These are phyloP conservation scores for Acanthornis magna DNA, from an alignment of 2,797 vertebrate genomes.

Conservation along the genomic window DNA sequence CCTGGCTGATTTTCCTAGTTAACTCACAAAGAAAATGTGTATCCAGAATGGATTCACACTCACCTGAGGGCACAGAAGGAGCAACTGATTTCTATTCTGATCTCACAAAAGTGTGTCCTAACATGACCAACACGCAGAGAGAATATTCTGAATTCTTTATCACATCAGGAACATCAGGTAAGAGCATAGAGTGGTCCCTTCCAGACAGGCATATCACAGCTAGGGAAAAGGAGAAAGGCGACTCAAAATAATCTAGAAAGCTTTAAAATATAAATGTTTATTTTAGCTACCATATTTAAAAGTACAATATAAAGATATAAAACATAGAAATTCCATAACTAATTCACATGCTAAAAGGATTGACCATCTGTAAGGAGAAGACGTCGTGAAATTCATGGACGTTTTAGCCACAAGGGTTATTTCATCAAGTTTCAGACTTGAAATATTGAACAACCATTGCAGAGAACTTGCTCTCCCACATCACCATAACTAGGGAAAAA, in stretches of 20 bases:
- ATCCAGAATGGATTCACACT: not conserved
- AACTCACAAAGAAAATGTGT: not conserved
- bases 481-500: conserved; percentile 56
- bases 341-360: conserved; percentile 31
- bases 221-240: not conserved
- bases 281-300: conserved; percentile 64
- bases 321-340: conserved; percentile 10
- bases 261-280: conserved; percentile 75
- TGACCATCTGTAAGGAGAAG: not conserved
- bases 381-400: conserved; percentile 8
- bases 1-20: not conserved
- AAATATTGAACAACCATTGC: conserved; percentile 71
- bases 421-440: conserved; percentile 65
- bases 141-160: not conserved
- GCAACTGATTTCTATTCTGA: not conserved
- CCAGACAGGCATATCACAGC: not conserved
- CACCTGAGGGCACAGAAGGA: not conserved
- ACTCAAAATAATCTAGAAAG: not conserved
- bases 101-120: not conserved
- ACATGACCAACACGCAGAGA: not conserved
- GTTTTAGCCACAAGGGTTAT: not conserved
- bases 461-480: conserved; percentile 70
- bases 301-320: conserved; percentile 52
- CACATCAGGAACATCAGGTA: not conserved
- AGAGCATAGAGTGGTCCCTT: not conserved